Evolutionary conservation across 2,888 invertebrate genomes (phyloP).

Genomic region (Nemoura dubitans): DNA sequence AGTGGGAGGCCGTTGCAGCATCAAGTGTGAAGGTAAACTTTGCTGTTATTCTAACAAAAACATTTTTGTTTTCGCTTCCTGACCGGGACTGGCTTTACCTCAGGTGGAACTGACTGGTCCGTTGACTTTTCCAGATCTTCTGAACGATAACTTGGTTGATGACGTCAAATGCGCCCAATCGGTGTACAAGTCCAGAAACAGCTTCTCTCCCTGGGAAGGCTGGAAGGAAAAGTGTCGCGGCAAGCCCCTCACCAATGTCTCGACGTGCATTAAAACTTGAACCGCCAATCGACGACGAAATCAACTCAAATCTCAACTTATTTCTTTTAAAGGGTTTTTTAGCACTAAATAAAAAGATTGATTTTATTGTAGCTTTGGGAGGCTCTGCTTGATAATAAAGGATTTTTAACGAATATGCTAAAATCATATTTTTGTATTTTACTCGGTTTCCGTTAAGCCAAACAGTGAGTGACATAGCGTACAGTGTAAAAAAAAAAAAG

Average conservation of each 20-base stretch:
- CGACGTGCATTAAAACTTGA: constrained; percentile 24
- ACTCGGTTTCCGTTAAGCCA: not conserved
- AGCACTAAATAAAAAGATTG: not conserved
- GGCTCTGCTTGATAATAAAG: constrained; percentile 20
- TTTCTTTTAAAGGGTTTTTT: not conserved
- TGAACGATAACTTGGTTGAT: constrained; percentile 72
- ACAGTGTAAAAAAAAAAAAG: not conserved
- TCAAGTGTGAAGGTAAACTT: constrained; percentile 74
- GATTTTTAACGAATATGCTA: not conserved
- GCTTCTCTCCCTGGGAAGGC: constrained; percentile 40
- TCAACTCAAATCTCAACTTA: not conserved
- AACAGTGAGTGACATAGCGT: not conserved
- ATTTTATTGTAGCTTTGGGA: not conserved
- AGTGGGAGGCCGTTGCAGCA: constrained; percentile 73
- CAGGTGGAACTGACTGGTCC: not conserved
- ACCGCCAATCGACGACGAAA: not conserved
- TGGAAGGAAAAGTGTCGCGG: constrained; percentile 37
- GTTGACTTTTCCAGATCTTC: constrained; percentile 63
- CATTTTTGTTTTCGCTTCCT: too few relatives aligned
- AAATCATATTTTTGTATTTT: not conserved
- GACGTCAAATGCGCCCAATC: constrained; percentile 72
- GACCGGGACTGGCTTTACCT: too few relatives aligned
- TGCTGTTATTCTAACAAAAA: not conserved
- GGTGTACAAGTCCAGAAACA: constrained; percentile 61
- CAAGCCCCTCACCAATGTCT: constrained; percentile 34